Base-by-base conservation (phyloP, 2,888 invertebrate genomes). In the Lordiphosa fenestrarum region DNA sequence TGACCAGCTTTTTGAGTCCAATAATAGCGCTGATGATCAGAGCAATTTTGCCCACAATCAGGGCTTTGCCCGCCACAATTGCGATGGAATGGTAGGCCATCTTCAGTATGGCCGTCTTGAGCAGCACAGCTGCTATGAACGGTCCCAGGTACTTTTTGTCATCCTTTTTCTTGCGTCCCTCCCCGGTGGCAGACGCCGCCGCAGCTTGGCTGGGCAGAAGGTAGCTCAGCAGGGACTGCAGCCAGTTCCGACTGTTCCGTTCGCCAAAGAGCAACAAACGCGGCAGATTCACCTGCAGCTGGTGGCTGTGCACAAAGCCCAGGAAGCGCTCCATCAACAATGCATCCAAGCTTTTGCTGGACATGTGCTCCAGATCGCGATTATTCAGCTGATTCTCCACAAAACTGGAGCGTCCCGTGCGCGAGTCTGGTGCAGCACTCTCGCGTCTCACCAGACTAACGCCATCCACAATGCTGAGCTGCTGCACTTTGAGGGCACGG, bases 21-120 rank as follows among this genome's bases (percentile, higher is more conserved):
- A 96, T 93, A 68, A 96, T 94, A 19, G 94, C 94, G 66, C 94
- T 94, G 54, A 96, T 90, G 56, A 95, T 91, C 30, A 96, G 90
- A 25, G 96, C 96, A 87, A 96, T 94, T 91, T 96, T 96, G 75
- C 95, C 95, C 75, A 96, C 93, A 52, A 95, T 91, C 64, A 96
- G 89, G 3, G 96, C 95, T 85, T 95, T 95, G 71, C 95, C 95
- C 13, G 96, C 95, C 71, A 96, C 92, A 12, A 93, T 90, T 6
- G 94, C 94, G 51, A 95, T 93, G 15, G 93, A 93, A 73, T 94
- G 93, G 88, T 94, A 94, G 2, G 94, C 94, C 89, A 94, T 92
- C 13, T 94, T 93, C 13, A 95, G 89, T 84, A 95, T 93, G 36
- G 93, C 93, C 21, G 93, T 93, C 86, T 95, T 95, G 53, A 94